Evolutionary conservation across 2,797 vertebrate genomes (phyloP), one percentile per base, ranked within the genome.

Genomic region (Naso thynnoides): DNA sequence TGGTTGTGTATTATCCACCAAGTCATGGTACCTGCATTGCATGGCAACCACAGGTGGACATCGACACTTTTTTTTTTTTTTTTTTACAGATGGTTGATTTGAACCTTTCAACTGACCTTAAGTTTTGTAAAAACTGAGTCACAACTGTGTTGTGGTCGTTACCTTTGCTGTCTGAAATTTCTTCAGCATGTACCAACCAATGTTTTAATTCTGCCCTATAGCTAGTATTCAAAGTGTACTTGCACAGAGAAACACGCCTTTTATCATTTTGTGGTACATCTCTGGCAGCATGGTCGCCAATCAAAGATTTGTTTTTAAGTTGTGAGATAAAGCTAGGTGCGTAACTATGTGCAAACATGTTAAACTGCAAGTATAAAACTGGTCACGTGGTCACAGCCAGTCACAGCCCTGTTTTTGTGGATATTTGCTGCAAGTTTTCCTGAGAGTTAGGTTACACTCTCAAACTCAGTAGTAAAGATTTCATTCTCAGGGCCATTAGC

Each of bases 1-100:
- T 27, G 47, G 18, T 49, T 66, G 47, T 77, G 57, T 10, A 60
- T 29, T 41, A 24, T 60, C 24, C 44, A 23, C 47, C 8, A 16
- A 45, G 38, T 55, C 39, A 26, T 1, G 56, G 18, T 1, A 9
- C 42, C 36, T 56, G 11, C 29, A 10, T 11, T 16, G 59, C 38
- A n/a, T 6, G 7, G 60, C 10, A 36, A 49, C 58, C 10, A 56
- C 50, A 72, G 67, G 63, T 53, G 26, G 45, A 66, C 13, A 10
- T 38, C n/a, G 58, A 29, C 10, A 13, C 13, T 26, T 31, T 45
- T 55, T 71, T 42, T 63, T 36, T 60, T 58, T n/a, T n/a, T n/a
- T n/a, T n/a, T n/a, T n/a, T n/a, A n/a, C n/a, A n/a, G n/a, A n/a
- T n/a, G n/a, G n/a, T n/a, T n/a, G n/a, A n/a, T n/a, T n/a, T n/a